Evolutionary conservation across 2,888 invertebrate genomes (phyloP).

Genomic region (Nomada fucata): DNA sequence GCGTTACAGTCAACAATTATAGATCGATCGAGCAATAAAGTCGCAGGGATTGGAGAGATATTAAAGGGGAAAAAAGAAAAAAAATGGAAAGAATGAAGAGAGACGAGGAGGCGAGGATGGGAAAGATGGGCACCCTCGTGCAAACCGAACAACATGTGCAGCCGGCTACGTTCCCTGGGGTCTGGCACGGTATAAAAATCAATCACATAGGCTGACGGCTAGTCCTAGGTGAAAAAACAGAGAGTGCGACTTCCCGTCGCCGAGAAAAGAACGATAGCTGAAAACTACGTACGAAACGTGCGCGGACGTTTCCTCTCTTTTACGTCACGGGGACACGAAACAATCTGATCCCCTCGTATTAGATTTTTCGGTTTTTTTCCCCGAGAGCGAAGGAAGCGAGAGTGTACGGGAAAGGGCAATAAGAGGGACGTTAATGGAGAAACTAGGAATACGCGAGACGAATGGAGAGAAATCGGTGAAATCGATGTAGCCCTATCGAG

Average conservation of each 20-base stretch:
- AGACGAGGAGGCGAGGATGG: conserved; percentile 58
- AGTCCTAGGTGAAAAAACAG: conserved; percentile 60
- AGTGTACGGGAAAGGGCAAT: neutral
- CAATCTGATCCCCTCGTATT: conserved; percentile 27
- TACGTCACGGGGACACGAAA: conserved; percentile 9
- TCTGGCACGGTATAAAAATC: conserved; percentile 76
- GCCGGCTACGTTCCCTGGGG: conserved; percentile 63
- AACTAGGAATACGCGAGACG: neutral
- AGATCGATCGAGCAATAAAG: conserved; percentile 56
- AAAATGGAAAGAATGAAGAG: conserved; percentile 7
- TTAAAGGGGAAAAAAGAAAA: conserved; percentile 38
- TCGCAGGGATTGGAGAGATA: conserved; percentile 64
- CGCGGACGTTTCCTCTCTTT: conserved; percentile 27
- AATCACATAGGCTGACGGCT: conserved; percentile 79
- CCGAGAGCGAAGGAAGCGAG: neutral
- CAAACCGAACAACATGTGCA: conserved; percentile 75
- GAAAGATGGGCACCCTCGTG: conserved; percentile 66
- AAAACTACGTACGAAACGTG: conserved; percentile 39
- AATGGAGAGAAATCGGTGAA: conserved; percentile 57
- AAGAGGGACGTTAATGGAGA: neutral
- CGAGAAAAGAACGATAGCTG: conserved; percentile 36
- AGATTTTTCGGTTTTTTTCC: neutral
- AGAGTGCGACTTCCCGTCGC: conserved; percentile 55
- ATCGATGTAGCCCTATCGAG: conserved; percentile 72
- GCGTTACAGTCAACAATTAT: conserved; percentile 46